Percentiles rank a stretch among this genome's conserved stretches.
Conservation (phyloP, 2,888 invertebrate species). For the Operophtera brumata region DNA sequence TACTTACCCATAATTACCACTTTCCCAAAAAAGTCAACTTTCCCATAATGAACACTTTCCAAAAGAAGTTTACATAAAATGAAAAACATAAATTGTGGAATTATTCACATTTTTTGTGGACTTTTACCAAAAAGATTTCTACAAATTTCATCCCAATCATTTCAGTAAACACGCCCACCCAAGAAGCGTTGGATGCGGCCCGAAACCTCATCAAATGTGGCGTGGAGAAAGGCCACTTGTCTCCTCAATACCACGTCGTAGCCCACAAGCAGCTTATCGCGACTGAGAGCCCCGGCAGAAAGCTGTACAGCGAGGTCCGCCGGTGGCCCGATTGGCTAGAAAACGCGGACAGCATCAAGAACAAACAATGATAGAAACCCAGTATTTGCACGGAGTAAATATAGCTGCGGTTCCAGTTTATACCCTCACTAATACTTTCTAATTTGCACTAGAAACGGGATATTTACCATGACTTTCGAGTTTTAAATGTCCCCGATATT, state of each 20-base stretch:
- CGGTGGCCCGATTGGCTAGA: constrained; percentile 71
- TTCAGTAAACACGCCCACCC: constrained; percentile 80
- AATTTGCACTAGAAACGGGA: no score
- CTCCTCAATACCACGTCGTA: constrained; percentile 79
- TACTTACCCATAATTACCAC: no score
- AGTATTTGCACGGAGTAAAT: background rate
- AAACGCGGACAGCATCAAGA: constrained; percentile 48
- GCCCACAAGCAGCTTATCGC: constrained; percentile 80
- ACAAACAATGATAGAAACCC: constrained; percentile 17
- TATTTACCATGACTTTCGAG: no score
- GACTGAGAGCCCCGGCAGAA: constrained; percentile 69
- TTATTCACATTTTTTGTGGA: no score
- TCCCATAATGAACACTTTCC: no score
- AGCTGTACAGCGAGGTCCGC: constrained; percentile 67
- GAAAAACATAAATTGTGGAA: no score
- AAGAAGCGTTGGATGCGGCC: constrained; percentile 77
- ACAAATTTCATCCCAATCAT: background rate
- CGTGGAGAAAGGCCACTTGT: constrained; percentile 79
- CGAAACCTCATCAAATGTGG: constrained; percentile 82
- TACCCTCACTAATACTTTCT: no score
- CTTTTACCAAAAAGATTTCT: no score
- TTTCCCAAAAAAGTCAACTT: no score
- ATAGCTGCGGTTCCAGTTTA: no score
- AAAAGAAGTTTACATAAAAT: no score
- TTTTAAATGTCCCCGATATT: no score